phyloP scores from a whole-genome alignment of 1,140 invertebrate species.

The Camponotus vicinus region DNA sequence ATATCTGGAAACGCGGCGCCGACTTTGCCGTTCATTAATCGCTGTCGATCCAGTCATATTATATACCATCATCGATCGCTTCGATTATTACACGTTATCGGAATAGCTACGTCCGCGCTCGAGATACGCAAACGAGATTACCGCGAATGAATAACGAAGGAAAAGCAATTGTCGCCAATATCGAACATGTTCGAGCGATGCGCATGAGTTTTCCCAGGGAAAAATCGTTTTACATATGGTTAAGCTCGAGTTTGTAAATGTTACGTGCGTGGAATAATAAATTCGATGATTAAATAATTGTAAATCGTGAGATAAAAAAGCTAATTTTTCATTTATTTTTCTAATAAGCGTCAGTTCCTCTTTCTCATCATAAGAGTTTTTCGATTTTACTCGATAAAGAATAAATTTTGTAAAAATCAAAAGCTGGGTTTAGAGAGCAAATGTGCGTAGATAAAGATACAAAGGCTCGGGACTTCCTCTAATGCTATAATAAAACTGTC shows the following conservation, averaged over 20 bases:
- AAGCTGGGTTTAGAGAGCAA: background rate
- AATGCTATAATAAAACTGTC: conserved; percentile 5
- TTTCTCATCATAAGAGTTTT: background rate
- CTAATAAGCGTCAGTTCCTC: background rate
- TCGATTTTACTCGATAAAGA: background rate
- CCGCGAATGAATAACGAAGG: background rate
- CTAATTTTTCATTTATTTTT: background rate
- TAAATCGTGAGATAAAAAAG: no score
- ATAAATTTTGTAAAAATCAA: background rate
- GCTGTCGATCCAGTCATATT: conserved; percentile 39
- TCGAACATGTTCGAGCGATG: background rate
- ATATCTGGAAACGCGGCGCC: conserved; percentile 55
- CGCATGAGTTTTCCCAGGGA: background rate
- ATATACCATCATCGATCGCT: conserved; percentile 23
- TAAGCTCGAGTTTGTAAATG: background rate
- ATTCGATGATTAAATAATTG: no score
- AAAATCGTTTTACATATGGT: background rate
- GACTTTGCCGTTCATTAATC: conserved; percentile 68
- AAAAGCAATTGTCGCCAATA: conserved; percentile 45
- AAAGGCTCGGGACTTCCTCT: background rate
- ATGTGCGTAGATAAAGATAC: background rate
- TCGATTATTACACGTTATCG: conserved; percentile 53
- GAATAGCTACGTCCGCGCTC: conserved; percentile 15
- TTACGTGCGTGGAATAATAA: background rate
- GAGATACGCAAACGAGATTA: conserved; percentile 39